Conservation (phyloP, 1,140 invertebrate species). For the Battus philenor region DNA sequence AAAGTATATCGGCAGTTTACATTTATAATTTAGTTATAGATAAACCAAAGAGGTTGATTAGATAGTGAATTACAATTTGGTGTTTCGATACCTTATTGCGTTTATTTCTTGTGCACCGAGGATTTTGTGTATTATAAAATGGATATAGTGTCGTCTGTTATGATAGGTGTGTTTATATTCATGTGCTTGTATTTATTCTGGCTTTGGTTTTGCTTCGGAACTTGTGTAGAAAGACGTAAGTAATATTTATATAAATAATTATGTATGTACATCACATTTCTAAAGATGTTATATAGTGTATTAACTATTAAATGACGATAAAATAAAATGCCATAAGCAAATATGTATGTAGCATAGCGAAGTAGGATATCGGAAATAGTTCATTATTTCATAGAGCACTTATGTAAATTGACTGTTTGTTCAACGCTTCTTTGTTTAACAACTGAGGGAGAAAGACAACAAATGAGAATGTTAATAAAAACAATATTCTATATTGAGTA, state of each 20-base stretch:
- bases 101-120: slow-evolving; percentile 2
- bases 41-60: slow-evolving; percentile 17
- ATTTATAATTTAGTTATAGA: slow-evolving; percentile 2
- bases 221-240: slow-evolving; percentile 42
- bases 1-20: not conserved
- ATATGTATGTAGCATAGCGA: too few relatives aligned
- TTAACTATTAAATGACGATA: too few relatives aligned
- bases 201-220: slow-evolving; percentile 63
- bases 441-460: too few relatives aligned
- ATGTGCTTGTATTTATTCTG: slow-evolving; percentile 61
- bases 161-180: slow-evolving; percentile 42
- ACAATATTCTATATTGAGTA: too few relatives aligned
- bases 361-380: too few relatives aligned
- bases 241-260: slow-evolving; percentile 25
- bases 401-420: too few relatives aligned
- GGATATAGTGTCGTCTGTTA: slow-evolving; percentile 37
- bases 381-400: too few relatives aligned
- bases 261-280: too few relatives aligned
- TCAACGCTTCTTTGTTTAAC: too few relatives aligned
- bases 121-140: slow-evolving; percentile 26
- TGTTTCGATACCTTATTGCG: not conserved
- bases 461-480: too few relatives aligned
- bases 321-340: too few relatives aligned
- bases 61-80: slow-evolving; percentile 5
- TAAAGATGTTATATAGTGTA: too few relatives aligned